A percentile compares a stretch with the other conserved stretches of the same genome.
phyloP scores from a whole-genome alignment of 92 coral and sea anemone genomes.

The Epizoanthus illoricatus region DNA sequence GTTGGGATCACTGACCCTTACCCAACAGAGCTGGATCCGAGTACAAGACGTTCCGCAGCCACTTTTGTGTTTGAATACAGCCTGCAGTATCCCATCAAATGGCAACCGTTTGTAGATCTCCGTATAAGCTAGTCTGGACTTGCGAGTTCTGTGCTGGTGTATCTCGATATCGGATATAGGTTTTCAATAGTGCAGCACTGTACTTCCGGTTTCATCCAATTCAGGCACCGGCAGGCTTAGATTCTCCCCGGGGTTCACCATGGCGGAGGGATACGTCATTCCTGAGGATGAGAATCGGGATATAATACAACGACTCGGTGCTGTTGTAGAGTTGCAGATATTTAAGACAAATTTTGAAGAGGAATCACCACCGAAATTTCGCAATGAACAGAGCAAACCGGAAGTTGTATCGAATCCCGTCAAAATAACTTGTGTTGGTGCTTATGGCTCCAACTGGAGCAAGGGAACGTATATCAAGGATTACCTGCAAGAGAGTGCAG shows the following conservation, averaged over 20 bases:
- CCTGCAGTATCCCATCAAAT: too few relatives aligned
- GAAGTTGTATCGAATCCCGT: constrained; percentile 26
- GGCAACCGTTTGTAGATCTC: too few relatives aligned
- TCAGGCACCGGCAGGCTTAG: too few relatives aligned
- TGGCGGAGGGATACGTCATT: constrained; percentile 6
- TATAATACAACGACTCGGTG: constrained; percentile 8
- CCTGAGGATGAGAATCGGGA: constrained; percentile 47
- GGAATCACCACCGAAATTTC: constrained; percentile 2
- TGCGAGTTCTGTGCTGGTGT: too few relatives aligned
- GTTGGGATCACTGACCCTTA: too few relatives aligned
- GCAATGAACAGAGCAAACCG: neutral
- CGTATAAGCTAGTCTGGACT: too few relatives aligned
- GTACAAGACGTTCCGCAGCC: too few relatives aligned
- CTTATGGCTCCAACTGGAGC: constrained; percentile 54
- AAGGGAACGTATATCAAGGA: constrained; percentile 63
- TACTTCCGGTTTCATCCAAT: too few relatives aligned
- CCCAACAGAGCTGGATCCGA: too few relatives aligned
- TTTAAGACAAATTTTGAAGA: constrained; percentile 31
- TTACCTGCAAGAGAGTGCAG: constrained; percentile 45
- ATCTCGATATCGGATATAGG: too few relatives aligned
- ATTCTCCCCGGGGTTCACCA: neutral
- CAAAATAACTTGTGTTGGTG: constrained; percentile 63
- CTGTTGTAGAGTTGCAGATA: constrained; percentile 41
- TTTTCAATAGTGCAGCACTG: too few relatives aligned
- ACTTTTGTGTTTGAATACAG: too few relatives aligned